Base-by-base conservation (phyloP, 2,888 invertebrate species). In the Lithosia quadra region DNA sequence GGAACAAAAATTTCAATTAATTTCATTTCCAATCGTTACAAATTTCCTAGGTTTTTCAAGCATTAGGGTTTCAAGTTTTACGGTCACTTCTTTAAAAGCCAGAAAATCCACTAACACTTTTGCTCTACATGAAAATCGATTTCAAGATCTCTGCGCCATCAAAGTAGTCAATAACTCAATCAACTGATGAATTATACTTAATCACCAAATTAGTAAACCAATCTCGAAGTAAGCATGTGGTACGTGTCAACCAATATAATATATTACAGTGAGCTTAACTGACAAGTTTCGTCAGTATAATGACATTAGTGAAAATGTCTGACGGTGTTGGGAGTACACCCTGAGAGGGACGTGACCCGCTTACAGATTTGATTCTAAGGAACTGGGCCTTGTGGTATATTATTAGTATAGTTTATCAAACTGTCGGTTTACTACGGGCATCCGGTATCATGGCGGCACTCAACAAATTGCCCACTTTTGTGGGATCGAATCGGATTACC, bases 371-470 rank as follows among this genome's bases (percentile, higher is more conserved):
- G 72, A 65, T 71, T 77, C 74, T 73, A 74, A 80, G 77, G 79
- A 66, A 68, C 65, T 78, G 68, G 71, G 70, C 63, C 82, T 71
- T 83, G 83, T 77, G 79, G 85, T 87, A 89, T 88, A 88, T 91
- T 90, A 91, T 86, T 88, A 85, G 81, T 81, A 85, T 88, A 91
- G 91, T 91, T 90, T 91, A 90, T 91, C 90, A 91, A 91, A 91
- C 86, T 82, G 88, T 85, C 89, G 84, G 84, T 82, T 86, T 83
- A 82, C 79, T 84, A 78, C 77, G 61, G 24, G 68, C 61, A 81
- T 83, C 82, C 73, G 83, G 80, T 86, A 87, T 86, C 84, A 79
- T 81, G 82, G 81, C 78, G 82, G 86, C 84, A 87, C 88, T 86
- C 84, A 86, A 90, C 91, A 91, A 91, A 91, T 92, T 90, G 89